These are phyloP conservation scores for Drosophila kuntzei DNA, from an alignment of 2,888 invertebrate species.

Conservation along the genomic window DNA sequence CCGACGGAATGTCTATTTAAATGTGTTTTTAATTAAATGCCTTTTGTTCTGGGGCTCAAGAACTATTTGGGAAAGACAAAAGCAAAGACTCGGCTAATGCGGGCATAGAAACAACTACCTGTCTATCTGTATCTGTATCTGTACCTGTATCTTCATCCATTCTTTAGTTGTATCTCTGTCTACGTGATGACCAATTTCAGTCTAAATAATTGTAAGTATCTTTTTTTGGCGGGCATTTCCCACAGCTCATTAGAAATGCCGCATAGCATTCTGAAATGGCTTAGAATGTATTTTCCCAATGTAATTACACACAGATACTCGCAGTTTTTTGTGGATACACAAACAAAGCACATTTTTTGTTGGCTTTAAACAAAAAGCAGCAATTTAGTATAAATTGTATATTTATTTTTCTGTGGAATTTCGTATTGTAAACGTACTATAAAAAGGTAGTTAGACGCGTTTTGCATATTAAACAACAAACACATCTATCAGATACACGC, in stretches of 20 bases:
- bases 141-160: slow-evolving; percentile 9
- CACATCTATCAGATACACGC: slow-evolving; percentile 21
- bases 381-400: slow-evolving; percentile 10
- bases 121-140: slow-evolving; percentile 3
- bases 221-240: slow-evolving; percentile 51
- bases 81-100: slow-evolving; percentile 39
- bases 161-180: slow-evolving; percentile 6
- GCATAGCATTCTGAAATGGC: slow-evolving; percentile 17
- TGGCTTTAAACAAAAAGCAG: slow-evolving; percentile 33
- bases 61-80: slow-evolving; percentile 49
- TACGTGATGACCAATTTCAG: slow-evolving; percentile 46
- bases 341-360: slow-evolving; percentile 17
- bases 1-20: slow-evolving; percentile 61
- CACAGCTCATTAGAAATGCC: slow-evolving; percentile 61
- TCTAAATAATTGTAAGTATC: slow-evolving; percentile 25
- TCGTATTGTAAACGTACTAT: slow-evolving; percentile 40
- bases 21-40: slow-evolving; percentile 77
- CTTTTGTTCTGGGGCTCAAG: slow-evolving; percentile 62
- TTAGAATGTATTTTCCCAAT: slow-evolving; percentile 14
- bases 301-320: slow-evolving; percentile 29
- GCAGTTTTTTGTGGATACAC: slow-evolving; percentile 4
- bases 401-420: slow-evolving; percentile 53
- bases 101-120: slow-evolving; percentile 31
- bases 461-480: slow-evolving; percentile 61
- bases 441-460: slow-evolving; percentile 59